Conservation (phyloP, 2,113 vertebrate species). For the Chaetodon auriga region DNA sequence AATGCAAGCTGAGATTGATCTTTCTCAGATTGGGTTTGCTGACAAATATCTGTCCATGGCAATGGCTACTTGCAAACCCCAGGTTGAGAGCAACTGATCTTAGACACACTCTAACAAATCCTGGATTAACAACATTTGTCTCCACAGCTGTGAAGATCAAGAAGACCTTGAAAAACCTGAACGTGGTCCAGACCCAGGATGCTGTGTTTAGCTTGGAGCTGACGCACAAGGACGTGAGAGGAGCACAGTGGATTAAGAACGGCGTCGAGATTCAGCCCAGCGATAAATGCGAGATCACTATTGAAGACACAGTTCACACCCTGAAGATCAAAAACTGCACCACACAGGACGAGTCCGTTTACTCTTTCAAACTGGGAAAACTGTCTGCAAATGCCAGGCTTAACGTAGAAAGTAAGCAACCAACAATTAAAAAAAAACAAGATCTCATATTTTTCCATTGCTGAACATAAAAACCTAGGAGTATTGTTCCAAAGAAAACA, state of each 20-base stretch:
- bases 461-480: neutral
- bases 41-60: neutral
- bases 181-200: conserved; percentile 94
- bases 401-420: conserved; percentile 94
- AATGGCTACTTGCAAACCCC: no score
- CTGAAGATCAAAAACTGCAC: conserved; percentile 91
- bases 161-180: conserved; percentile 96
- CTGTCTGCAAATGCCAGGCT: conserved; percentile 94
- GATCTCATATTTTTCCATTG: neutral
- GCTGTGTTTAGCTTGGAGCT: conserved; percentile 93
- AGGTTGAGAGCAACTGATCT: no score
- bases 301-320: conserved; percentile 88
- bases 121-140: neutral
- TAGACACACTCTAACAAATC: neutral
- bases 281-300: conserved; percentile 91
- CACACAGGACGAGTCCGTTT: conserved; percentile 93
- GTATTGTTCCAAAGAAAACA: neutral
- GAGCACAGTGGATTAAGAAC: conserved; percentile 96
- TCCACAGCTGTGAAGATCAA: conserved; percentile 94
- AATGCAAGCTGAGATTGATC: neutral
- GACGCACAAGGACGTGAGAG: conserved; percentile 92
- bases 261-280: conserved; percentile 89
- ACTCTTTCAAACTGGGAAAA: conserved; percentile 96
- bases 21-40: neutral
- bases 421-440: neutral